Base-by-base conservation (phyloP, 2,888 invertebrate genomes). In the Tipula unca region DNA sequence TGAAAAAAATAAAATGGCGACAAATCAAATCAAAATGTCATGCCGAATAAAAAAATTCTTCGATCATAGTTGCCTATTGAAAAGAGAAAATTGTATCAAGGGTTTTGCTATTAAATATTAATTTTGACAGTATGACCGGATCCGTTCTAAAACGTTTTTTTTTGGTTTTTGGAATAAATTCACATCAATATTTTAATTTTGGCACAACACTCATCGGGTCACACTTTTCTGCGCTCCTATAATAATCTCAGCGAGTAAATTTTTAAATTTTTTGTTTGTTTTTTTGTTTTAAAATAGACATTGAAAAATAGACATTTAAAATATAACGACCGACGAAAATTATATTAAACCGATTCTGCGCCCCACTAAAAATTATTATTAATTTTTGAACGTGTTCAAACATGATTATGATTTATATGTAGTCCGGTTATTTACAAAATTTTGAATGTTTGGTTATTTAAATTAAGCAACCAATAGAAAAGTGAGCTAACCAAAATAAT, bases 281-380 rank as follows among this genome's bases (percentile, higher is more conserved):
- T 20, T 20, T 42, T 48, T 48, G 48, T 25, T 69, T 69, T 69
- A 69, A 69, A 69, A 69, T 69, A 69, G 69, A 69, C 25, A 69
- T 69, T 69, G 69, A 69, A 69, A 69, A 69, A 69, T 69, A 69
- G 69, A 69, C 69, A 69, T 69, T 69, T 69, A 69, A 69, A 69
- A 69, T 69, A 69, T 69, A 20, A 69, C 69, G 69, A 69, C 25
- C 69, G 69, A 20, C n/a, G n/a, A n/a, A n/a, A 69, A 25, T 25
- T 20, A 25, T 25, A 13, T 69, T 6, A 39, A 69, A 69, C 25
- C 10, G 20, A 17, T 69, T 20, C 48, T 2, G 48, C 48, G 17
- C 48, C 17, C 1, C 69, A 69, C 48, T 48, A 48, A 48, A 17
- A 48, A n/a, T n/a, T n/a, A n/a, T n/a, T 5, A 32, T 6, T 6